Conservation (phyloP, 2,888 invertebrate species). For the Drosophila mayaguana region DNA sequence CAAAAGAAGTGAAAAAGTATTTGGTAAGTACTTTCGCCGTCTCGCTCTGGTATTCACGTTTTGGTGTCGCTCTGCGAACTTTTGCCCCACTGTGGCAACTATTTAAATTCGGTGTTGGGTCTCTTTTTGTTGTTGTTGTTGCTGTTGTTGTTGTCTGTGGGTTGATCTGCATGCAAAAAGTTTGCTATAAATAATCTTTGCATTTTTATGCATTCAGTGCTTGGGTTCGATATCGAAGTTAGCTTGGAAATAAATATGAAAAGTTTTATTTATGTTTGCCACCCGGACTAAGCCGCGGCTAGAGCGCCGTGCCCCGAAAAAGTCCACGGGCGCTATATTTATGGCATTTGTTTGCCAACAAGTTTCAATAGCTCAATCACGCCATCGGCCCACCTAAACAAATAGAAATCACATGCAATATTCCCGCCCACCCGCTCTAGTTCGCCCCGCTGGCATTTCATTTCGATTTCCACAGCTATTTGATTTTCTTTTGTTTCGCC, state of each 20-base stretch:
- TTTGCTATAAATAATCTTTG: slow-evolving; percentile 78
- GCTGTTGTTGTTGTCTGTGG: slow-evolving; percentile 23
- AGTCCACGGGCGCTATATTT: slow-evolving; percentile 69
- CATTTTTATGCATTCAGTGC: slow-evolving; percentile 75
- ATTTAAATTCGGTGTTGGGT: slow-evolving; percentile 71
- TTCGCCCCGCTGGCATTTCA: neutral
- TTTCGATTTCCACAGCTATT: slow-evolving; percentile 9
- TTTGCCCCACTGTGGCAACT: slow-evolving; percentile 60
- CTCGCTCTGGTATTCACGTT: slow-evolving; percentile 18
- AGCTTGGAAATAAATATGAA: slow-evolving; percentile 78
- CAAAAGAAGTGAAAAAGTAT: slow-evolving; percentile 29
- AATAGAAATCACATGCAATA: slow-evolving; percentile 44
- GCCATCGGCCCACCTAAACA: slow-evolving; percentile 53
- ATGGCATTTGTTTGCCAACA: slow-evolving; percentile 82
- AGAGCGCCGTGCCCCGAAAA: neutral
- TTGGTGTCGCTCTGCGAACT: slow-evolving; percentile 39
- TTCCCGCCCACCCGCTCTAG: slow-evolving; percentile 10
- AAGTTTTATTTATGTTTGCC: slow-evolving; percentile 77
- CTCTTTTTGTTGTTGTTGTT: slow-evolving; percentile 13
- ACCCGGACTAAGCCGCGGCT: slow-evolving; percentile 21
- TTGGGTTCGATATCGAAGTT: slow-evolving; percentile 74
- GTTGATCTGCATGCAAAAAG: slow-evolving; percentile 60
- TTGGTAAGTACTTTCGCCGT: slow-evolving; percentile 28
- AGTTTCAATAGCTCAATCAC: slow-evolving; percentile 79
- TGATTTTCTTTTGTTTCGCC: slow-evolving; percentile 4